Base-by-base conservation (phyloP, 2,888 invertebrate species). In the Agriotes lineatus region DNA sequence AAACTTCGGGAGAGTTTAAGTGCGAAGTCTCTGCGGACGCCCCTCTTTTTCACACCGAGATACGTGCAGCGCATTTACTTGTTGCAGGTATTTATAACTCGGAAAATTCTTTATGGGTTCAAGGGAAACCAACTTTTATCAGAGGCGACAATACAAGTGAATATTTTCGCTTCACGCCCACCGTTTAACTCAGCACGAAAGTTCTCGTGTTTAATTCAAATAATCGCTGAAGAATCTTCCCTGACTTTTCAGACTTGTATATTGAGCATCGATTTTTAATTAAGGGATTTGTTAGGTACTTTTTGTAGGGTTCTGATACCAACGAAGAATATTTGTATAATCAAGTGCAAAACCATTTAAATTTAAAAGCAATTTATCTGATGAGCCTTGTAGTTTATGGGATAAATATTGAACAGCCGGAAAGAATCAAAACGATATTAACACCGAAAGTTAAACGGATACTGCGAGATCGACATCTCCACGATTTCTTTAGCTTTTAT, bases 21-120 rank as follows among this genome's bases (percentile, higher is more conserved):
- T 88, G 88, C 73, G 88, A 88, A 81, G 88, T 88, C 39, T 87
- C 87, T n/a, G 88, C 87, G 69, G 88, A 88, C 81, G 87, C 87
- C 33, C 88, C 88, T 5, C 83, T 86, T 52, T 88, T 88, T 74
- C 88, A 88, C 75, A 88, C 88, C 12, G 87, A 87, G 69, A 87
- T 87, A 71, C 84, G 86, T 37, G 82, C 85, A 7, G 85, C 87
- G 33, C 82, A 85, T 74, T 85, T 88, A 85, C 87, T 87, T 77
- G 87, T 88, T 71, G 86, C 87, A 78, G 83, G 83, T 83, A 80
- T 76, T 62, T 68, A 63, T 61, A 56, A 39, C 52, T 52, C 16
- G 33, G 56, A 56, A 56, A 19, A 56, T 52, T 52, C 52, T 52
- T 52, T 33, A 33, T 19, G 33, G 33, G 16, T 52, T 33, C 14